A percentile compares a stretch with the other conserved stretches of the same genome.
Conservation (phyloP, 2,113 vertebrate genomes). For the Herpailurus yagouaroundi region DNA sequence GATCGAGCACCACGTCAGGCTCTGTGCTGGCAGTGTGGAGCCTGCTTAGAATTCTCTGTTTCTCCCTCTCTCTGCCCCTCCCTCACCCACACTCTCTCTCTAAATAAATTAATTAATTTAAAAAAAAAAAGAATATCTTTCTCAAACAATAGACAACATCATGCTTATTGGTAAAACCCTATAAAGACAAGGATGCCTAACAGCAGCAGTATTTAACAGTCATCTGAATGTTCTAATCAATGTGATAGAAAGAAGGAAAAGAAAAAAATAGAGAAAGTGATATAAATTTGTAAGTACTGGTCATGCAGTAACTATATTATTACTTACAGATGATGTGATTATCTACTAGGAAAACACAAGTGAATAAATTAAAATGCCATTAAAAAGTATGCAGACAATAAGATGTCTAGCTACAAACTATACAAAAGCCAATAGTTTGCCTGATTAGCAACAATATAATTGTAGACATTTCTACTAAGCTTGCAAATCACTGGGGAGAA, state of each 20-base stretch:
- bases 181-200: neutral
- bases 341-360: neutral
- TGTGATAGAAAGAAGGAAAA: neutral
- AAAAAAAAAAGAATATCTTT: neutral
- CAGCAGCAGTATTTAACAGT: neutral
- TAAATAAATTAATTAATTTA: too few relatives aligned
- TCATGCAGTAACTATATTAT: neutral
- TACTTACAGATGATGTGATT: neutral
- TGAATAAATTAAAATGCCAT: conserved; percentile 20
- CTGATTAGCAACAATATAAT: neutral
- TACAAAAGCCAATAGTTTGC: neutral
- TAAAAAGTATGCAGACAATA: neutral
- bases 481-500: neutral
- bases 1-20: too few relatives aligned
- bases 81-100: too few relatives aligned
- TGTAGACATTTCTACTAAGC: neutral
- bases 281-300: conserved; percentile 17
- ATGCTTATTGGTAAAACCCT: neutral
- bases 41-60: too few relatives aligned
- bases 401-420: neutral
- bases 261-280: neutral
- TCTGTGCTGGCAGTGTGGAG: too few relatives aligned
- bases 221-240: neutral
- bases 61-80: too few relatives aligned
- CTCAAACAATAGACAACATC: neutral